Base-by-base conservation (phyloP, 64 coral and sea anemone species). In the Orbicella faveolata region DNA sequence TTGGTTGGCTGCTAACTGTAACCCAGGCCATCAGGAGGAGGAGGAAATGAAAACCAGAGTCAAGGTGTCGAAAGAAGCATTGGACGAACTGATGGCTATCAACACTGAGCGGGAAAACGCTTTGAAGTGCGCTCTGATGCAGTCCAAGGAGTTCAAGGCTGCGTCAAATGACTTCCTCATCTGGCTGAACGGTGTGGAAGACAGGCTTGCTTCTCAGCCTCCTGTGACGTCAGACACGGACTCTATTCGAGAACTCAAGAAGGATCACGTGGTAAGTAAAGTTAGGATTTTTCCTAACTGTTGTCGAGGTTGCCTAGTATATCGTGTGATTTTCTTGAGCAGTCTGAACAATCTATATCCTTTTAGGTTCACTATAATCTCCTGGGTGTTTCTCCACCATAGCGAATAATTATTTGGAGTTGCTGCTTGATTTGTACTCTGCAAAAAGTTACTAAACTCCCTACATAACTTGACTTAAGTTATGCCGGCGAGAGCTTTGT, bases 151-250 rank as follows among this genome's bases (percentile, higher is more conserved):
- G 52, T 98, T 98, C 30, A 92, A 91, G 64, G 76, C 88, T 51
- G 88, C 89, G 25, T 94, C 96, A 16, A 91, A 95, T 77, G 96
- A 98, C 36, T 95, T 98, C 74, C 85, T 95, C 63, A 81, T 63
- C 61, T 98, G 96, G 96, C 87, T 98, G 33, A 90, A 88, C 35
- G 83, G 83, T 20, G 64, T 91, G 36, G 96, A 98, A 91, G 96
- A 98, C 61, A 94, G 89, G 33, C 96, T 93, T 65, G 61, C 86
- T 2, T 73, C 63, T 65, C 90, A 93, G 34, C 94, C 90, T 41
- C 80, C 93, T 23, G 83, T 95, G 77, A 90, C 69, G 16, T 92
- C 96, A 17, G 88, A 93, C 14, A 79, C 87, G 37, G 93, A 93
- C 16, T 84, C 86, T 48, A 90, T 94, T 19, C 79, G 88, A 53